Evolutionary conservation across 1,140 invertebrate species (phyloP), one percentile per base, ranked within the genome.

Genomic region (Leptopilina boulardi): DNA sequence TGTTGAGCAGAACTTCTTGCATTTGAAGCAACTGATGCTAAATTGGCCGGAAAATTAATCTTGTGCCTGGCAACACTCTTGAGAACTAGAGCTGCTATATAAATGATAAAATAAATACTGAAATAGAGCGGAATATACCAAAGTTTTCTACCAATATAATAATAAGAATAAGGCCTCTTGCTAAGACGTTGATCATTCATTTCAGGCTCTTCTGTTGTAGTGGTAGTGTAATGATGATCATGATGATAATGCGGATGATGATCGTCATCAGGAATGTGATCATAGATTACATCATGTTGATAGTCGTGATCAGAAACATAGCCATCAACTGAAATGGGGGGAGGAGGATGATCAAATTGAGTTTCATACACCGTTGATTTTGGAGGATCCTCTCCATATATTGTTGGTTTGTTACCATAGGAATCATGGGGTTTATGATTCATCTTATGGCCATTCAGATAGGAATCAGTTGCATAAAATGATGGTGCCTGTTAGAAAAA

Each of bases 51-150:
- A 38, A 92, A 90, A 70, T 89, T 87, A 56, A 94, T 92, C 90
- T 96, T 96, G 85, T 96, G 95, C 73, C 95, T 92, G 11, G 95
- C 93, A 56, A 97, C 93, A 8, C 95, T 95, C 86, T 96, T 96
- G 2, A 96, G 90, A 70, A 97, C 94, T 9, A 97, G 90, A 47
- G 94, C 94, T 2, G 94, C 93, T 2, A 97, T 94, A 81, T 96
- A 97, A 76, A 96, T 92, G 76, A 95, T 94, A 83, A 96, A 96
- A 82, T 95, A 97, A n/a, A 96, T 94, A 76, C 95, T 96, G 84
- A 96, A 96, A 86, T 96, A 96, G 13, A 97, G 85, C 0, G 96
- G 96, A 56, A 96, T 91, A 83, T 96, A 97, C 93, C 95, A 97
- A 2, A 96, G 90, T 83, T 96, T 96, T 77, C 95, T 93, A 0